Base-by-base conservation (phyloP, 2,797 vertebrate genomes). In the Mallotus villosus region DNA sequence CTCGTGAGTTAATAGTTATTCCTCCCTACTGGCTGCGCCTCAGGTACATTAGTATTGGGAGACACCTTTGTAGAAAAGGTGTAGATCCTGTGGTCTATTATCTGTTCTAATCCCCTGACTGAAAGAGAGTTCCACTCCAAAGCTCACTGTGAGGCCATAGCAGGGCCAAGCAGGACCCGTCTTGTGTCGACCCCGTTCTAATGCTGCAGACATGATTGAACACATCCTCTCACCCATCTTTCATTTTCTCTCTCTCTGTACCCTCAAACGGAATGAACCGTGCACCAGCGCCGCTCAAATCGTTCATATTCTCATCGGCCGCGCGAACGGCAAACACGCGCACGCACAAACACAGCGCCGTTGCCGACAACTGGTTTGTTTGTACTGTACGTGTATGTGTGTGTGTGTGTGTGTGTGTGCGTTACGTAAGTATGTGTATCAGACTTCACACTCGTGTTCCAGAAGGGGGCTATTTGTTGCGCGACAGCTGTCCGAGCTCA, bases 331-430 rank as follows among this genome's bases (percentile, higher is more conserved):
- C 49, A 55, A 17, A 55, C 19, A 55, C 16, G 41, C 8, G 32
- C 63, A 21, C 63, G n/a, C 32, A 21, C 63, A 65, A 34, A 46
- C 63, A 46, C 34, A 55, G 51, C 4, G 8, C 51, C n/a, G 51
- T 55, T 1, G 51, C 51, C 6, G 51, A 55, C 51, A 55, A n/a
- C 51, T 55, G 51, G 51, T 55, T 55, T 55, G 51, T 55, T 17
- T 55, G 19, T 55, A n/a, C 51, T 34, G n/a, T 67, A 17, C 55
- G 65, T 27, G 65, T 51, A 5, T 67, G 32, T 67, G 65, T 29
- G 65, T 67, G 65, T 27, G 65, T 51, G 14, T 67, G 32, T 67
- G 65, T 29, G 65, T 51, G 14, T 67, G 46, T 19, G 46, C n/a
- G 49, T 51, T 63, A n/a, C 19, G 51, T 55, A 17, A 17, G 51